These are phyloP conservation scores for Aurelia aurita complex sp. Pacific DNA, from an alignment of 30 jellyfish, hydroid and myxozoan genomes.

Conservation along the genomic window DNA sequence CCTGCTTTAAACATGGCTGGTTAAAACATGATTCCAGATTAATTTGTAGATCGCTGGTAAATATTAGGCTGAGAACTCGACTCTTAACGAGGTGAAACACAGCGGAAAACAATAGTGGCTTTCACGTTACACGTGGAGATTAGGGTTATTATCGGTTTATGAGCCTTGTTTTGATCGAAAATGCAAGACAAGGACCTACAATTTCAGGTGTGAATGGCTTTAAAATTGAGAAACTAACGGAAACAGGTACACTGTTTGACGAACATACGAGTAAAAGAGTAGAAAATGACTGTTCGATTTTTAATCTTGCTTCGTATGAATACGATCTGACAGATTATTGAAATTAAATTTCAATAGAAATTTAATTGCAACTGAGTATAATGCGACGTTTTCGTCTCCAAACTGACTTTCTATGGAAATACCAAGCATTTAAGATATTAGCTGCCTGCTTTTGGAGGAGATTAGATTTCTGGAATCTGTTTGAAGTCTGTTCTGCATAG, in stretches of 20 bases:
- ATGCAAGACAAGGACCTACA: constrained; percentile 44
- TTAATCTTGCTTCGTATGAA: constrained; percentile 21
- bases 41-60: constrained; percentile 79
- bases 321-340: constrained; percentile 25
- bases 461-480: too few relatives aligned
- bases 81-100: constrained; percentile 85
- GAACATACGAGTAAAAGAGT: constrained; percentile 26
- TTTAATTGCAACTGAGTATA: constrained; percentile 38
- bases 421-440: too few relatives aligned
- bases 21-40: constrained; percentile 83
- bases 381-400: constrained; percentile 10
- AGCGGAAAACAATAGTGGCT: constrained; percentile 73
- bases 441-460: too few relatives aligned
- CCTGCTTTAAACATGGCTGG: constrained; percentile 86
- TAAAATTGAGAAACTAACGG: constrained; percentile 27
- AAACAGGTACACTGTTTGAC: neutral
- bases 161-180: constrained; percentile 58
- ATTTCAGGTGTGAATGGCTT: constrained; percentile 55
- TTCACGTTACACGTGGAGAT: constrained; percentile 81
- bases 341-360: constrained; percentile 9
- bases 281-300: constrained; percentile 12
- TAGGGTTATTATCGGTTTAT: constrained; percentile 70
- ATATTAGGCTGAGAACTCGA: constrained; percentile 67
- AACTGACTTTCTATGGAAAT: neutral
- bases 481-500: too few relatives aligned